Evolutionary conservation across 2,113 vertebrate species (phyloP), one percentile per base, ranked within the genome.

Genomic region (Solea senegalensis): DNA sequence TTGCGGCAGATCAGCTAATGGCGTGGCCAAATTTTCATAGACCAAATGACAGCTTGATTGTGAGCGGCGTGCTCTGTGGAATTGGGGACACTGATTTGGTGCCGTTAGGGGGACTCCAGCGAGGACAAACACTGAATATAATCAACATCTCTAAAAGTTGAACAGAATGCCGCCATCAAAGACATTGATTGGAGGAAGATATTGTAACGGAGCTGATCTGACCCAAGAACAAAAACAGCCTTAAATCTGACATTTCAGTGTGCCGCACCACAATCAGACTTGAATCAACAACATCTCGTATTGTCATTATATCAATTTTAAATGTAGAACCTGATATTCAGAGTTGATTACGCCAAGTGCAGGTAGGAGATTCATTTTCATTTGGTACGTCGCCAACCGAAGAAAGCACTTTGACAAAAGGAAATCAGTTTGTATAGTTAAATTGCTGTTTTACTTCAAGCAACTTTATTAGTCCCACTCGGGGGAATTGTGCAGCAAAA

Each of bases 11-110:
- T 89, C 88, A 76, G 74, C 82, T 92, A 92, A 92, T 86, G 80
- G 74, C 7, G 5, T 27, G 66, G 68, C 83, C 88, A 88, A 57
- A 89, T 90, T 90, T 92, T 87, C 83, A 80, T 76, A 74, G 88
- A 80, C 58, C 57, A 82, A 82, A 92, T 82, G 75, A 74, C 81
- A 74, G 81, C 78, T 82, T 91, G 92, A 94, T 94, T 94, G 91
- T 87, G 67, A 81, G 79, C 62, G 48, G 73, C 81, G 51, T 61
- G 83, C 63, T 81, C 51, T 51, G 69, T 79, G 69, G 60, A 74
- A 84, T 69, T 74, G 74, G 76, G 71, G 74, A 70, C 50, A 70
- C 72, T 91, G 89, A 88, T 91, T 89, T 88, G 66, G 80, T 72
- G 70, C 76, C 41, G 86, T 85, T 86, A 76, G 83, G 76, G 69